Evolutionary conservation across 2,797 vertebrate species (phyloP).

Genomic region (Arrhamphus sclerolepis): DNA sequence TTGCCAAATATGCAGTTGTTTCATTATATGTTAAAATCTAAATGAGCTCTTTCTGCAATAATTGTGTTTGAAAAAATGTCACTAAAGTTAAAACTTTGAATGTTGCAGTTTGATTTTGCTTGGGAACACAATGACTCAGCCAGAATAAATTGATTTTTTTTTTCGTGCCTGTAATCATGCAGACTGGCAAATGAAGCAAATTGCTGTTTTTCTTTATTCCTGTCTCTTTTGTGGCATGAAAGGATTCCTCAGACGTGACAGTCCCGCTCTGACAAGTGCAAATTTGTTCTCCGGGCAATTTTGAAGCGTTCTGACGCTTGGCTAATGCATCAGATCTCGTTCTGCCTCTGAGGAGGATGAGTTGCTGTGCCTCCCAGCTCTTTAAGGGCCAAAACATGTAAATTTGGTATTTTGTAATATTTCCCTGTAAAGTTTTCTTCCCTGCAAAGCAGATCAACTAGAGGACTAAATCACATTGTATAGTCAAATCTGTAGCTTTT

Average conservation of each 20-base stretch:
- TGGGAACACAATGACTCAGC: constrained; percentile 32
- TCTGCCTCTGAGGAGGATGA: constrained; percentile 10
- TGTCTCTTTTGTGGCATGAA: constrained; percentile 9
- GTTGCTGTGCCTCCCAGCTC: background rate
- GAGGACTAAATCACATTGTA: too few relatives aligned
- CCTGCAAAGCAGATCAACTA: too few relatives aligned
- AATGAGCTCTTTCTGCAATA: too few relatives aligned
- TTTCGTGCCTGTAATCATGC: constrained; percentile 1
- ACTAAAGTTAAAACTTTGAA: too few relatives aligned
- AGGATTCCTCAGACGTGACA: constrained; percentile 24
- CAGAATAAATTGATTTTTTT: constrained; percentile 30
- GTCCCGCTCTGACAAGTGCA: constrained; percentile 20
- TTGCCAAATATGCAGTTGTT: too few relatives aligned
- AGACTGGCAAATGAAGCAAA: constrained; percentile 11
- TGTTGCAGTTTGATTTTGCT: constrained; percentile 2
- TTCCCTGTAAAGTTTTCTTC: too few relatives aligned
- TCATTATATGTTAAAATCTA: too few relatives aligned
- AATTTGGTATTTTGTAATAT: too few relatives aligned
- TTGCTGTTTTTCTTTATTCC: constrained; percentile 20
- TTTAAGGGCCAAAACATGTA: too few relatives aligned
- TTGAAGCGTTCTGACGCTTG: constrained; percentile 2
- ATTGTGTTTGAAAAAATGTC: too few relatives aligned
- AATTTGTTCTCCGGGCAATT: constrained; percentile 8
- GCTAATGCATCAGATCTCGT: constrained; percentile 19
- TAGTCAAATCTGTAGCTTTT: too few relatives aligned